phyloP scores from a whole-genome alignment of 2,888 invertebrate species.

The Torymus tubicola region DNA sequence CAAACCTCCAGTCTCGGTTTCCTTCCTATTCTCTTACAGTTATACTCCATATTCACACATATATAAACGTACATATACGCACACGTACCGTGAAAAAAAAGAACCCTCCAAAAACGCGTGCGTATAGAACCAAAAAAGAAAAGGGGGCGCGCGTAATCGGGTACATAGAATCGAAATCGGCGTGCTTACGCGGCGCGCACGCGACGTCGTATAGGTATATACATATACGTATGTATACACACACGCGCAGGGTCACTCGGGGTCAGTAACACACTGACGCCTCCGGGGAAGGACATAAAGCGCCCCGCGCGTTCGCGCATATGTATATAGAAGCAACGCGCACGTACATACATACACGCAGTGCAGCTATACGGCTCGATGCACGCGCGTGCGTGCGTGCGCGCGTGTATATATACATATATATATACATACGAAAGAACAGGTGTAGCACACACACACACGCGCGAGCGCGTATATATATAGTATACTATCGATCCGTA shows the following conservation, averaged over 20 bases:
- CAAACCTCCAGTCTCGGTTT: too few species aligned
- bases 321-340: neutral
- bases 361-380: conserved; percentile 1
- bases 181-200: neutral
- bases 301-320: neutral
- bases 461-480: neutral
- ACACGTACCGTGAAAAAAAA: too few species aligned
- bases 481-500: conserved; percentile 61
- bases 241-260: conserved; percentile 71
- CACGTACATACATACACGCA: too few species aligned
- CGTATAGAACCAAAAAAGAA: too few species aligned
- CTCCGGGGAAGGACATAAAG: conserved; percentile 55
- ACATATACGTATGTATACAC: neutral
- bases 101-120: too few species aligned
- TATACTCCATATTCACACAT: too few species aligned
- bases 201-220: neutral
- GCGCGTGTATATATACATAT: too few species aligned
- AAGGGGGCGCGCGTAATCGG: too few species aligned
- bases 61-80: too few species aligned
- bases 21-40: too few species aligned
- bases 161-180: neutral
- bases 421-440: conserved; percentile 19
- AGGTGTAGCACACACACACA: conserved; percentile 59
- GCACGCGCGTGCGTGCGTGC: conserved; percentile 22
- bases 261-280: conserved; percentile 76